A percentile compares a stretch with the other conserved stretches of the same genome.
Evolutionary conservation across 2,113 vertebrate genomes (phyloP).

Genomic region (Dendropsophus ebraccatus): DNA sequence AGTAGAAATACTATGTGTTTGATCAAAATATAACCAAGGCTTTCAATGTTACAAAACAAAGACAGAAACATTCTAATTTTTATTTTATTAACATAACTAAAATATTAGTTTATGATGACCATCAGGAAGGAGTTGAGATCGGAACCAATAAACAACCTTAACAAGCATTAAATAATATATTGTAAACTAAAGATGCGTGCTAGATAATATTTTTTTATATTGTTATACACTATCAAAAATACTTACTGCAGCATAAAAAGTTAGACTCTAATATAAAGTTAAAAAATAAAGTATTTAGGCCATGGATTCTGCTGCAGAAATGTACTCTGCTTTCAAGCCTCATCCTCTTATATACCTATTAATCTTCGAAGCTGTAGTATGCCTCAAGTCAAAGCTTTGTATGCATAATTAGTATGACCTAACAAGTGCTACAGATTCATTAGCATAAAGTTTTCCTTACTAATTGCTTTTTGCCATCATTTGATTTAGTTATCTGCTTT

Average conservation of each 20-base stretch:
- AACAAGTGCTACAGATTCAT: conserved; percentile 77
- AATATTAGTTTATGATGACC: neutral
- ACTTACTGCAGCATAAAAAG: conserved; percentile 34
- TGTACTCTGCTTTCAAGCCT: conserved; percentile 67
- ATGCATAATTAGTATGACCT: conserved; percentile 82
- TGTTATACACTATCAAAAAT: conserved; percentile 18
- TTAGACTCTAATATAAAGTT: conserved; percentile 34
- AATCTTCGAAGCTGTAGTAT: conserved; percentile 70
- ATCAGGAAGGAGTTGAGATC: neutral
- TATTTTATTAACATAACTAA: neutral
- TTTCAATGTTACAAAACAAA: neutral
- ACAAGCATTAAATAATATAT: neutral
- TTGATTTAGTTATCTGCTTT: conserved; percentile 74
- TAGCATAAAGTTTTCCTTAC: conserved; percentile 77
- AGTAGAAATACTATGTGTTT: too few species aligned
- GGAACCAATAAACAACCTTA: neutral
- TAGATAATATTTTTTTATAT: neutral
- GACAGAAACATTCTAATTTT: neutral
- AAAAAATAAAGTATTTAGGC: conserved; percentile 47
- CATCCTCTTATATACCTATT: conserved; percentile 68
- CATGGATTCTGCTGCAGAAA: conserved; percentile 62
- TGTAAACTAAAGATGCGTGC: neutral
- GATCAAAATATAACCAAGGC: too few species aligned
- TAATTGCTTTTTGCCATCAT: conserved; percentile 81
- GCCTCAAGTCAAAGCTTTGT: conserved; percentile 76